Conservation (phyloP, 2,113 vertebrate genomes). For the Cyrtonyx montezumae region DNA sequence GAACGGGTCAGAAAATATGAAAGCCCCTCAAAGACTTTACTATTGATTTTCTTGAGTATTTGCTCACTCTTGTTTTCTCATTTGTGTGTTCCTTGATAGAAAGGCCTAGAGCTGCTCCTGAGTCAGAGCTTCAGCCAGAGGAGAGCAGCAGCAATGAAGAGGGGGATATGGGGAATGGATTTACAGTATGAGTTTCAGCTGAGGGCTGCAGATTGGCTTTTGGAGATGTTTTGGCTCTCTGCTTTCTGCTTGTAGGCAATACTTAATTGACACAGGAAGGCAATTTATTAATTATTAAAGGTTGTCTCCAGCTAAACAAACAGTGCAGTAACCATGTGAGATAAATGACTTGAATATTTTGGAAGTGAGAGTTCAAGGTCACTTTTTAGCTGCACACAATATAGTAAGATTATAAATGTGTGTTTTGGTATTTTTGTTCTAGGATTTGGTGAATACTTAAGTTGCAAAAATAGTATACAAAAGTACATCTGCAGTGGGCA, state of each 20-base stretch:
- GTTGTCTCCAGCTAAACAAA: background rate
- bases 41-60: constrained; percentile 84
- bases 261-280: background rate
- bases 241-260: background rate
- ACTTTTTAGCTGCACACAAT: background rate
- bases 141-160: background rate
- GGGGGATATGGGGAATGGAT: background rate
- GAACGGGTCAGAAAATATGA: constrained; percentile 80
- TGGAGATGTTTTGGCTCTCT: background rate
- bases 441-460: background rate
- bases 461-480: background rate
- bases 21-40: constrained; percentile 83
- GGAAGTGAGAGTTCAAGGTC: background rate
- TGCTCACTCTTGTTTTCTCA: constrained; percentile 76
- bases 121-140: background rate
- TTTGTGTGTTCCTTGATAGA: constrained; percentile 61
- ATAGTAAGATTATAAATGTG: background rate
- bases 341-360: background rate
- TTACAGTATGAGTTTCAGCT: background rate
- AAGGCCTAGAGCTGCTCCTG: constrained; percentile 50
- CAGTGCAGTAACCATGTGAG: background rate
- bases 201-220: background rate
- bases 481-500: background rate
- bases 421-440: background rate
- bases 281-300: background rate